Percentiles rank a stretch among this genome's conserved stretches.
Evolutionary conservation across 2,113 vertebrate species (phyloP).

Genomic region (Rhinogobius similis): DNA sequence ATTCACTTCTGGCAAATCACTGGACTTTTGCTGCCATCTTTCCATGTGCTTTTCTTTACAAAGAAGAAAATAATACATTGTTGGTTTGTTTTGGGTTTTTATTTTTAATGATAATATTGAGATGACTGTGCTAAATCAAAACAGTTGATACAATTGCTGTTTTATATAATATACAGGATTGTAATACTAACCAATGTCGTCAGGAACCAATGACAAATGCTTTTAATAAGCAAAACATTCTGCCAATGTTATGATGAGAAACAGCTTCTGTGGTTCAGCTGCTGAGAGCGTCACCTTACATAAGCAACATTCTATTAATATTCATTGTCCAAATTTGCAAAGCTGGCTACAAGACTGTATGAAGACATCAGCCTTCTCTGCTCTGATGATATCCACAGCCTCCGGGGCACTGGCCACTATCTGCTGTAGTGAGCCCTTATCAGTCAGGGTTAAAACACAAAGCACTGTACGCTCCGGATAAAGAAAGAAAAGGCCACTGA

Average conservation of each 20-base stretch:
- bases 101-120: too few relatives aligned
- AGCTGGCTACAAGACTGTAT: slow-evolving; percentile 41
- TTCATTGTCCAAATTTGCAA: slow-evolving; percentile 70
- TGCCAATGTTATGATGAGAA: neutral
- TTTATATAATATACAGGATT: too few relatives aligned
- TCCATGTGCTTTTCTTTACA: too few relatives aligned
- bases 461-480: neutral
- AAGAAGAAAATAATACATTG: too few relatives aligned
- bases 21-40: too few relatives aligned
- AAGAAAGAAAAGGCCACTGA: neutral
- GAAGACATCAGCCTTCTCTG: slow-evolving; percentile 67
- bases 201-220: neutral
- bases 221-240: neutral
- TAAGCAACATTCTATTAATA: slow-evolving; percentile 69
- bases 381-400: slow-evolving; percentile 64
- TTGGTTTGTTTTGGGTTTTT: too few relatives aligned
- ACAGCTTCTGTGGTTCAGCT: slow-evolving; percentile 28
- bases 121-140: too few relatives aligned
- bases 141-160: too few relatives aligned
- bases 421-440: slow-evolving; percentile 73
- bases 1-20: too few relatives aligned
- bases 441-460: slow-evolving; percentile 69
- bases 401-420: slow-evolving; percentile 61
- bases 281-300: slow-evolving; percentile 58
- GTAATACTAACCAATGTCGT: neutral